Base-by-base conservation (phyloP, 2,113 vertebrate genomes). In the Perognathus longimembris region DNA sequence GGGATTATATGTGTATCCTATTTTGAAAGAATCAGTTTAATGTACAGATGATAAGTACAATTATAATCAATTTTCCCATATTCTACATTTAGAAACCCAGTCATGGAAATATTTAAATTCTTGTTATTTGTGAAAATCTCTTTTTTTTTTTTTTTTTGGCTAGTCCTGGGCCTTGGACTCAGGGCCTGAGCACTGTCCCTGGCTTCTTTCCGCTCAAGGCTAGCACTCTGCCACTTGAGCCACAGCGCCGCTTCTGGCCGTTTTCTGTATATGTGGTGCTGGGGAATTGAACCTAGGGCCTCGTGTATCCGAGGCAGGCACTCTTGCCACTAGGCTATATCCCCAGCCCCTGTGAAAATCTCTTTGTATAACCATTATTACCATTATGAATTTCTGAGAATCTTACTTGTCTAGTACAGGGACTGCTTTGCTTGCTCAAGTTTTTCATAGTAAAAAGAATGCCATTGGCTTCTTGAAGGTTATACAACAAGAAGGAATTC, bases 11-110 rank as follows among this genome's bases (percentile, higher is more conserved):
- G 18, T 7, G 18, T 4, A 0, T 2, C 14, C 7, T 10, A 0
- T 75, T 95, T 93, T 90, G 24, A 81, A 81, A 85, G 7, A 80
- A 73, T 17, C 82, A 18, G 22, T 64, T 1, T 83, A 88, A 63
- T 20, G 78, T 36, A 79, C 30, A n/a, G 15, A 59, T 74, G 79
- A 28, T 0, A 84, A 57, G 87, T 88, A n/a, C 73, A 30, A 69
- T 63, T 40, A 32, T 1, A 79, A 88, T 67, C 21, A 83, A 20
- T 73, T n/a, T 63, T 36, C 1, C 2, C n/a, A 24, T 4, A 38
- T 76, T 86, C 30, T 69, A 2, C 2, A 11, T 28, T 81, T 92
- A 80, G 11, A 36, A 86, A 87, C 71, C 7, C 0, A 80, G 61
- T 28, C 15, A 76, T 40, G 7, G 36, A 67, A 63, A 64, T 34